phyloP scores from a whole-genome alignment of 2,888 invertebrate species.

The Cerastoderma edule region DNA sequence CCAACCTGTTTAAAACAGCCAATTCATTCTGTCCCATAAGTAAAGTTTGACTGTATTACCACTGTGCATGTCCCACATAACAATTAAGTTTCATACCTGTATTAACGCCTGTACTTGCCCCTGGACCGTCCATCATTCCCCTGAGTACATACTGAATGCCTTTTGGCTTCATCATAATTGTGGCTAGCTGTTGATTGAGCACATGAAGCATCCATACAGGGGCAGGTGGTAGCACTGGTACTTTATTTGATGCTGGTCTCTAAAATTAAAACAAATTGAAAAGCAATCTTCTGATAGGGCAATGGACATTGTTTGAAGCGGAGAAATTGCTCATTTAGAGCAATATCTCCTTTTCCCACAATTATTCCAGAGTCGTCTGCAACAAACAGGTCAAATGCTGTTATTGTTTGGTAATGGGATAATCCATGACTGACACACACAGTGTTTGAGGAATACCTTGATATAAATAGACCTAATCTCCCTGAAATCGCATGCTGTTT shows the following conservation, averaged over 20 bases:
- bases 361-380: too few species aligned
- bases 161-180: conserved; percentile 86
- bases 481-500: too few species aligned
- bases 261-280: neutral
- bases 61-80: too few species aligned
- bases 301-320: neutral
- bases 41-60: too few species aligned
- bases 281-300: neutral
- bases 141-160: conserved; percentile 88
- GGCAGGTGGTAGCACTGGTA: conserved; percentile 41
- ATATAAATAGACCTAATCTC: too few species aligned
- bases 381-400: too few species aligned
- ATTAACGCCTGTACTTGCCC: conserved; percentile 45
- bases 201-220: conserved; percentile 85
- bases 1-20: too few species aligned
- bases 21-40: too few species aligned
- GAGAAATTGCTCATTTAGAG: neutral
- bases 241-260: conserved; percentile 9
- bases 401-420: too few species aligned
- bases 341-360: conserved; percentile 2
- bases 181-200: conserved; percentile 87
- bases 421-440: too few species aligned
- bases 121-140: conserved; percentile 86
- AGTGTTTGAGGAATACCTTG: too few species aligned
- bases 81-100: too few species aligned